Percentiles rank a stretch among this genome's conserved stretches.
These are phyloP conservation scores for Nyctereutes procyonoides DNA, from an alignment of 2,113 vertebrate species.

Conservation along the genomic window DNA sequence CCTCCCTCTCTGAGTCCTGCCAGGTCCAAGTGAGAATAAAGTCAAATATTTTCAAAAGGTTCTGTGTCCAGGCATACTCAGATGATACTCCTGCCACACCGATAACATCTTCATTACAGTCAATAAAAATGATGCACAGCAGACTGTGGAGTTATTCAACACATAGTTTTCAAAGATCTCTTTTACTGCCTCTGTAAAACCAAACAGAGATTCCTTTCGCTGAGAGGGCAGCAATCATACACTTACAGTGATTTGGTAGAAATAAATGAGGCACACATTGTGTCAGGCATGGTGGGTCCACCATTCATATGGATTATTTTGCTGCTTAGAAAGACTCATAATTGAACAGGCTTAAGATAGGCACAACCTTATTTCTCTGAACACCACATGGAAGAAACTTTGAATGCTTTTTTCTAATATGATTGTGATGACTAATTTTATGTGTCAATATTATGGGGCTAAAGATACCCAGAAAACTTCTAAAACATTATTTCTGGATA, in stretches of 20 bases:
- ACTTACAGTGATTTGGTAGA: slow-evolving; percentile 66
- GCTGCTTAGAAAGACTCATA: neutral
- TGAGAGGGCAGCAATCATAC: slow-evolving; percentile 66
- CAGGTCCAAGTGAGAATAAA: neutral
- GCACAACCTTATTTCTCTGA: neutral
- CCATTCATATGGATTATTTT: neutral
- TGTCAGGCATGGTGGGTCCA: neutral
- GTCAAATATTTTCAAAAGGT: neutral
- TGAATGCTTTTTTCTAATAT: neutral
- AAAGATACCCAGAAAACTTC: neutral
- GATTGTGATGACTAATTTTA: neutral
- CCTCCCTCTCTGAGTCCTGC: neutral
- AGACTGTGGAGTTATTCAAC: slow-evolving; percentile 79
- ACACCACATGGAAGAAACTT: neutral
- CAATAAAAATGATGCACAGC: slow-evolving; percentile 82
- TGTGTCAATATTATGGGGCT: neutral
- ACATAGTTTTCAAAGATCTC: slow-evolving; percentile 83
- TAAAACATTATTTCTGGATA: slow-evolving; percentile 9
- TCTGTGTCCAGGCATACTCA: neutral
- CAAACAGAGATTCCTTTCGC: slow-evolving; percentile 81
- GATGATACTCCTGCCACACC: slow-evolving; percentile 49
- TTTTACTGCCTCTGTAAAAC: slow-evolving; percentile 84
- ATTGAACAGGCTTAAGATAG: neutral
- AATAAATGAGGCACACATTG: neutral
- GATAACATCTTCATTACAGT: slow-evolving; percentile 83